A percentile compares a stretch with the other conserved stretches of the same genome.
These are phyloP conservation scores for Aphrophora alni DNA, from an alignment of 2,888 invertebrate genomes.

Conservation along the genomic window DNA sequence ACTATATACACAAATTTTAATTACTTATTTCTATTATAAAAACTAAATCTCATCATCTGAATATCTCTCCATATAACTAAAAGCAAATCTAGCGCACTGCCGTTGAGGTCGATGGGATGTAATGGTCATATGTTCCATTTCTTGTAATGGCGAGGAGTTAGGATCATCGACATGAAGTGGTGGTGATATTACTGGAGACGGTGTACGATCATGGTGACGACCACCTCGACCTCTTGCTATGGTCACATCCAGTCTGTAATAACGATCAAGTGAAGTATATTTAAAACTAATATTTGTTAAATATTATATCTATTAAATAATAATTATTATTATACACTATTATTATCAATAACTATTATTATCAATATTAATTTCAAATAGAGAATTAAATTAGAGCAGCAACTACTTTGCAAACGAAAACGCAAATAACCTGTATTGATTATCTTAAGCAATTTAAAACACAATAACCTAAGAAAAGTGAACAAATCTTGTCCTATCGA, in stretches of 20 bases:
- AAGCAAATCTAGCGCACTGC: conserved; percentile 52
- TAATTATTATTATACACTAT: no score
- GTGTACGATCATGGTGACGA: conserved; percentile 13
- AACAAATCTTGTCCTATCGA: no score
- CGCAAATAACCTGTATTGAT: no score
- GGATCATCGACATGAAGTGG: conserved; percentile 11
- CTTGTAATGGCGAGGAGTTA: background rate
- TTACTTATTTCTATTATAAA: no score
- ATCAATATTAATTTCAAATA: no score
- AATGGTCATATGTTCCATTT: conserved; percentile 31
- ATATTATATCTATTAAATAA: background rate
- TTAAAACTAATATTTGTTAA: background rate
- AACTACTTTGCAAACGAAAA: no score
- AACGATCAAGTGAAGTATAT: background rate
- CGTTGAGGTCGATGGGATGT: conserved; percentile 49
- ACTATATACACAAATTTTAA: background rate
- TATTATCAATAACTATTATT: no score
- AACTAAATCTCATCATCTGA: conserved; percentile 47
- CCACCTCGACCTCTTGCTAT: background rate
- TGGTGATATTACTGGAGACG: conserved; percentile 10
- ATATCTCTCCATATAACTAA: conserved; percentile 51
- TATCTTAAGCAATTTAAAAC: no score
- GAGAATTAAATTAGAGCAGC: no score
- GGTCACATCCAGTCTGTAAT: conserved; percentile 20
- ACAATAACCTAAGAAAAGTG: no score